These are phyloP conservation scores for Pampusana beccarii DNA, from an alignment of 2,113 vertebrate genomes.

Conservation along the genomic window DNA sequence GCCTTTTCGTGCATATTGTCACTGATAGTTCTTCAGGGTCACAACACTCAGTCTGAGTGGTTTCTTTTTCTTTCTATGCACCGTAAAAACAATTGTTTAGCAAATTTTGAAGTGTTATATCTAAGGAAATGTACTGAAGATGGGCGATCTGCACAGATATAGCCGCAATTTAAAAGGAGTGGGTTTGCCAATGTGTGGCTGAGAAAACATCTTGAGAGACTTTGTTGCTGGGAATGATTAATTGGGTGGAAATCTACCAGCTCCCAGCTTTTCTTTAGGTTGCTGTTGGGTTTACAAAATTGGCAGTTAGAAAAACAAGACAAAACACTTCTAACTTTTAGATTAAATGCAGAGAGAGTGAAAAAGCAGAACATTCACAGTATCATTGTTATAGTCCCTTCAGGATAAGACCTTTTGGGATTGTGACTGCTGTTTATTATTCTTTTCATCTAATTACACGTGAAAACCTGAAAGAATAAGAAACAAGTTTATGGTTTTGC, in stretches of 20 bases:
- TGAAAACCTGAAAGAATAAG: not conserved
- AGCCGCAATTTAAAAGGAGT: not conserved
- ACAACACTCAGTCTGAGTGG: not conserved
- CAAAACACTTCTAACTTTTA: not conserved
- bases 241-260: not conserved
- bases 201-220: not conserved
- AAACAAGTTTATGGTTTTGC: not conserved
- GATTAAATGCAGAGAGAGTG: not conserved
- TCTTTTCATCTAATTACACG: not conserved
- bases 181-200: not conserved
- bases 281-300: not conserved
- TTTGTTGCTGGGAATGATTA: not conserved
- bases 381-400: not conserved
- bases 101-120: not conserved
- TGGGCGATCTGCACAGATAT: not conserved
- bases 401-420: not conserved
- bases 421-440: not conserved
- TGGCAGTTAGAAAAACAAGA: not conserved
- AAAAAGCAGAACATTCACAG: not conserved
- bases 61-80: not conserved
- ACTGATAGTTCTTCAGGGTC: not conserved
- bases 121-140: not conserved
- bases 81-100: not conserved
- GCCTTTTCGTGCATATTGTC: not conserved
- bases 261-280: not conserved